Conservation (phyloP, 2,888 invertebrate genomes). For the Sepiola atlantica region DNA sequence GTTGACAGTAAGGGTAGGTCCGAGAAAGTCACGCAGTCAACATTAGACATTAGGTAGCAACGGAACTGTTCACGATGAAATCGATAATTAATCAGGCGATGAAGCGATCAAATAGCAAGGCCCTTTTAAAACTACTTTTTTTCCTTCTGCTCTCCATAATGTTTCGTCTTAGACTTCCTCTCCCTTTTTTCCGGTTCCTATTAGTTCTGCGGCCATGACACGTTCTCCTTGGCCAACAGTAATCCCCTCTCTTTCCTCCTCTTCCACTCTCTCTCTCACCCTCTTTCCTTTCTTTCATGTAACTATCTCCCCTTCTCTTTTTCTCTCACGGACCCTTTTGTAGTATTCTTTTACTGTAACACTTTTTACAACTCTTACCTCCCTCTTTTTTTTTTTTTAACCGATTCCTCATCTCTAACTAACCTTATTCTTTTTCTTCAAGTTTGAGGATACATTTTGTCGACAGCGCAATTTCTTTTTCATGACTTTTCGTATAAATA, state of each 20-base stretch:
- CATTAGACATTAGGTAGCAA: not conserved
- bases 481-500: not conserved
- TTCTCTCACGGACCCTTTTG: not conserved
- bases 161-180: not conserved
- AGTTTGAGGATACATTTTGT: not conserved
- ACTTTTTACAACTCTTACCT: not conserved
- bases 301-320: not conserved
- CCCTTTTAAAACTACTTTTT: not conserved
- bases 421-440: not conserved
- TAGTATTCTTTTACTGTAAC: not conserved
- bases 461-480: not conserved
- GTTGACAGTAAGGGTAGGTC: not conserved
- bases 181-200: not conserved
- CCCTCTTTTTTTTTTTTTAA: not conserved
- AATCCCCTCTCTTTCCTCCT: not conserved
- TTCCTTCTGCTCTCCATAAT: not conserved
- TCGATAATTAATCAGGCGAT: constrained; percentile 32
- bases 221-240: too few species aligned
- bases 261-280: not conserved
- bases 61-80: constrained; percentile 32
- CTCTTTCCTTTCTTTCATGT: not conserved
- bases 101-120: not conserved
- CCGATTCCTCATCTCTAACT: not conserved
- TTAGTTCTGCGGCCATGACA: too few species aligned
- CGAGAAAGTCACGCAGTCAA: not conserved